Evolutionary conservation across 2,888 invertebrate genomes (phyloP), one percentile per base, ranked within the genome.

Genomic region (Spodoptera littoralis): DNA sequence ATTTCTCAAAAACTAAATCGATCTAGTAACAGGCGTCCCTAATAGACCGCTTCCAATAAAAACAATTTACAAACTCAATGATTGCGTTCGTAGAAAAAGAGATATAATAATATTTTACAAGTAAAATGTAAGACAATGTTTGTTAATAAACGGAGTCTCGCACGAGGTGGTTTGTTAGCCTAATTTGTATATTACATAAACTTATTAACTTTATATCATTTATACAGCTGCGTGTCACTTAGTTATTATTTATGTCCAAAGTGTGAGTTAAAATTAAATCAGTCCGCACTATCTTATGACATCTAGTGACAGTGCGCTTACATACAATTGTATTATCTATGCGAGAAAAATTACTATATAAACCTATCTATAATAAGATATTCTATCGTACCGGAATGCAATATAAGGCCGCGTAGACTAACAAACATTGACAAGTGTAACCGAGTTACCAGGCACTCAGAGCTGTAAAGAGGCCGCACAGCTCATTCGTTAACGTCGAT

Each of bases 61-160:
- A 89, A 88, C 76, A 85, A 89, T 89, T 86, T 91, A 91, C 90
- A 93, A 93, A 93, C 88, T 89, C 88, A 90, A 90, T 93, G 92
- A 93, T 93, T 93, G 86, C 85, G 84, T 88, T 88, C 84, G 86
- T 92, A 92, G 84, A 91, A 90, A 89, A 88, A 84, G 84, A 85
- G 73, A 82, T 83, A 87, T 79, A 83, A 82, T 92, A 92, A 82
- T 92, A 92, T 92, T 89, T 89, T 92, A 94, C 93, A 93, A 85
- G 85, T 84, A 81, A 85, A 82, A 79, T 60, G 81, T 77, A 82
- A 79, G 81, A 83, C 81, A 83, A 87, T 70, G 76, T 79, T 81
- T 70, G 77, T 77, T 80, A 76, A 69, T 82, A 73, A 74, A 83
- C 76, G 74, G 70, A 65, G 73, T 69, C 65, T 63, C 65, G 70